A percentile compares a stretch with the other conserved stretches of the same genome.
Evolutionary conservation across 2,797 vertebrate genomes (phyloP).

Genomic region (Sarcophilus harrisii): DNA sequence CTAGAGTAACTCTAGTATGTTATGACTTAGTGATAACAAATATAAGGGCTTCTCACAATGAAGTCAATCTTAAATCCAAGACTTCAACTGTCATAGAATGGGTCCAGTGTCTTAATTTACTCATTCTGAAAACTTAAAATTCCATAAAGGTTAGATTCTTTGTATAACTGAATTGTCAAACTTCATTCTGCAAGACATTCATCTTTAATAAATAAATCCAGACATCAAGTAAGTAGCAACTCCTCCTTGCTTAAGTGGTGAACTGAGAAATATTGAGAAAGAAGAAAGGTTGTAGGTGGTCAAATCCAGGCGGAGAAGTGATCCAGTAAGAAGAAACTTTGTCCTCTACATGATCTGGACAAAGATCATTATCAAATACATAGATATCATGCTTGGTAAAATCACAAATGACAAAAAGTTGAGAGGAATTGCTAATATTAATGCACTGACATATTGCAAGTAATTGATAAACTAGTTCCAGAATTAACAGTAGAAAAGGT

Average conservation of each 20-base stretch:
- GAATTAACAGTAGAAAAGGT: neutral
- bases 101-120: neutral
- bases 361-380: neutral
- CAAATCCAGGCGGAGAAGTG: neutral
- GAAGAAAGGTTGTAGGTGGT: neutral
- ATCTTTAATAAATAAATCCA: neutral
- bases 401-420: neutral
- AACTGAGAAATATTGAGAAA: constrained; percentile 1
- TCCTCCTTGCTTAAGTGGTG: neutral
- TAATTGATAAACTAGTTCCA: neutral
- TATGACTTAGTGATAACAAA: neutral
- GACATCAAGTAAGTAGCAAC: neutral
- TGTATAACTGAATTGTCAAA: constrained; percentile 33
- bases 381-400: neutral
- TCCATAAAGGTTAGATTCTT: constrained; percentile 27
- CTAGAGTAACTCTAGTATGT: neutral
- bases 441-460: neutral
- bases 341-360: neutral
- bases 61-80: neutral
- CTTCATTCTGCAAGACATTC: constrained; percentile 29
- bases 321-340: neutral
- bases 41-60: neutral
- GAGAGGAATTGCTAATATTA: neutral
- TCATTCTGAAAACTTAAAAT: neutral
- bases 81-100: neutral